phyloP scores from a whole-genome alignment of 2,888 invertebrate species.

The Chrysodeixis includens region DNA sequence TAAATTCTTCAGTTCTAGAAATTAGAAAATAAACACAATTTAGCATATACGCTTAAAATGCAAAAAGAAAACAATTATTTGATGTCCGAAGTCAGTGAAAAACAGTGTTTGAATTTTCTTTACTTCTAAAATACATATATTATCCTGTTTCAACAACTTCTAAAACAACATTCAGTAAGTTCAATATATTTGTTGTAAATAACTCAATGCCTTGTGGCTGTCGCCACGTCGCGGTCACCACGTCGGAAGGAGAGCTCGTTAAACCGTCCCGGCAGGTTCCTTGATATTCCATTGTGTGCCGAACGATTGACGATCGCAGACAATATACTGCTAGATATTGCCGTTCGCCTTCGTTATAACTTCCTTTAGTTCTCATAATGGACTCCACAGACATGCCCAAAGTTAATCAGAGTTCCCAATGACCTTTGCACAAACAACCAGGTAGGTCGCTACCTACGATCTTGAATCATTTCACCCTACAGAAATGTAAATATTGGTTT shows the following conservation, averaged over 20 bases:
- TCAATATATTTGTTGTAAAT: constrained; percentile 6
- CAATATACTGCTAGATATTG: constrained; percentile 59
- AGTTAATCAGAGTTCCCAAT: constrained; percentile 3
- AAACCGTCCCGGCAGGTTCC: constrained; percentile 33
- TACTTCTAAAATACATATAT: no score
- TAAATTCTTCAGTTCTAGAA: no score
- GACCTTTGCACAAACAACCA: neutral
- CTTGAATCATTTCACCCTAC: neutral
- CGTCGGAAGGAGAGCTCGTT: constrained; percentile 44
- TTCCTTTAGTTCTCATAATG: constrained; percentile 21
- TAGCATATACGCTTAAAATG: no score
- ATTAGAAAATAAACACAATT: no score
- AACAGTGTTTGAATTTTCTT: no score
- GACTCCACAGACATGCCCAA: constrained; percentile 17
- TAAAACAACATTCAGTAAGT: constrained; percentile 9
- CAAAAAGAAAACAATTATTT: no score
- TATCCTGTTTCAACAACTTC: no score
- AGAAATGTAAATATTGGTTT: constrained; percentile 4
- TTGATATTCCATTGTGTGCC: constrained; percentile 36
- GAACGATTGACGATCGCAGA: constrained; percentile 51
- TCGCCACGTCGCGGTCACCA: neutral
- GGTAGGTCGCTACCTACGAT: neutral
- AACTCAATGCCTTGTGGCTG: neutral
- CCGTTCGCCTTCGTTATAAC: constrained; percentile 58
- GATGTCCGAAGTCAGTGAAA: no score